Base-by-base conservation (phyloP, 2,113 vertebrate species). In the Atlantisia rogersi region DNA sequence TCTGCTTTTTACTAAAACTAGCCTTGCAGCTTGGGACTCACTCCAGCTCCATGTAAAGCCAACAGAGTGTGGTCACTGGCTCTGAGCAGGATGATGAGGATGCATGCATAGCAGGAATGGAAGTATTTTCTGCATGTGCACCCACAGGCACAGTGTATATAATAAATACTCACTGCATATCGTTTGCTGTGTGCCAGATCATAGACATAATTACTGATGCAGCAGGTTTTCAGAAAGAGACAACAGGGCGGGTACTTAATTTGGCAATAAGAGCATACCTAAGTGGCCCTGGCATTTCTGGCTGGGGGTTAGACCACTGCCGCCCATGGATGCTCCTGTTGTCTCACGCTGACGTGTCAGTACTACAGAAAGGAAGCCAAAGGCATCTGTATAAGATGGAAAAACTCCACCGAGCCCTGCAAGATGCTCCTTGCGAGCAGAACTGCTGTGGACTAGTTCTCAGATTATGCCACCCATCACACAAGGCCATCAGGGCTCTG, bases 201-300 rank as follows among this genome's bases (percentile, higher is more conserved):
- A 92, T 24, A 88, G 82, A 75, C 83, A 79, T 94, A 92, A 92
- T 94, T 82, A 95, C 89, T 85, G 83, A 94, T 97, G 91, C 86
- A 92, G 86, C 88, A 89, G 78, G 83, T 95, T 96, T 96, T 85
- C 88, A 84, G 79, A 94, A 96, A 94, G 88, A 93, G 83, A 95
- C 81, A 96, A 84, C 80, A 95, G 94, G 90, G 94, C 32, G 96
- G 94, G 92, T 79, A 31, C 91, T 42, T 84, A 37, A 87, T 96
- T 94, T 93, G 94, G 91, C 82, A 94, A 91, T 91, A 50, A 70
- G 80, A 91, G 86, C 88, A 96, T 86, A 76, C 92, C 76, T 95
- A 79, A 94, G 65, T 13, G 39, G 94, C 83, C 85, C 86, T 71
- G 69, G 82, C 73, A 11, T 82, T 95, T 86, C 84, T 4, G 0